Conservation (phyloP, 1,140 invertebrate species). For the Mylabris phalerata region DNA sequence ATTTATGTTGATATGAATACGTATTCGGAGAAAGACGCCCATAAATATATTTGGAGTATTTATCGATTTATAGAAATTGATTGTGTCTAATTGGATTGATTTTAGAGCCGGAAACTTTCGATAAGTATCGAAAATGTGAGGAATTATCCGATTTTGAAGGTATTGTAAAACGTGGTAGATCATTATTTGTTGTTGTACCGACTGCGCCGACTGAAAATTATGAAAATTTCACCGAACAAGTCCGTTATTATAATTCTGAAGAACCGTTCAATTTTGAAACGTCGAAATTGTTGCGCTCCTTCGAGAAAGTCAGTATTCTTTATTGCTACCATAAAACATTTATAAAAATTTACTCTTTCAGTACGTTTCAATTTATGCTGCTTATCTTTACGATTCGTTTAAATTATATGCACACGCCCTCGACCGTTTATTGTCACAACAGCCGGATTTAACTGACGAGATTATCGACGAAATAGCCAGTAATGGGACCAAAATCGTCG, state of each 20-base stretch:
- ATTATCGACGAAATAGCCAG: constrained; percentile 64
- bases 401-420: constrained; percentile 84
- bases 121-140: constrained; percentile 53
- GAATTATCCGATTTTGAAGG: constrained; percentile 49
- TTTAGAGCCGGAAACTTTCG: constrained; percentile 48
- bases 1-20: constrained; percentile 90
- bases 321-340: neutral
- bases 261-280: constrained; percentile 69
- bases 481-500: constrained; percentile 70
- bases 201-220: constrained; percentile 70
- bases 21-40: constrained; percentile 66
- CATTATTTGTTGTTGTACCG: constrained; percentile 77
- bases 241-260: constrained; percentile 65
- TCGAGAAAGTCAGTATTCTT: constrained; percentile 49
- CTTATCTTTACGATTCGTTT: constrained; percentile 94
- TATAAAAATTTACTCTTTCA: constrained; percentile 41
- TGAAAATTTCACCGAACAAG: constrained; percentile 69
- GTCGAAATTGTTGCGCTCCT: constrained; percentile 49
- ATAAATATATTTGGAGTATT: constrained; percentile 86
- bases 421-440: constrained; percentile 60
- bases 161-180: constrained; percentile 65
- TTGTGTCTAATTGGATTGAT: constrained; percentile 1
- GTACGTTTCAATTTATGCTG: constrained; percentile 88
- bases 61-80: constrained; percentile 23
- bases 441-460: constrained; percentile 49